Evolutionary conservation across 2,797 vertebrate species (phyloP), one percentile per base, ranked within the genome.

Genomic region (Myripristis murdjan): DNA sequence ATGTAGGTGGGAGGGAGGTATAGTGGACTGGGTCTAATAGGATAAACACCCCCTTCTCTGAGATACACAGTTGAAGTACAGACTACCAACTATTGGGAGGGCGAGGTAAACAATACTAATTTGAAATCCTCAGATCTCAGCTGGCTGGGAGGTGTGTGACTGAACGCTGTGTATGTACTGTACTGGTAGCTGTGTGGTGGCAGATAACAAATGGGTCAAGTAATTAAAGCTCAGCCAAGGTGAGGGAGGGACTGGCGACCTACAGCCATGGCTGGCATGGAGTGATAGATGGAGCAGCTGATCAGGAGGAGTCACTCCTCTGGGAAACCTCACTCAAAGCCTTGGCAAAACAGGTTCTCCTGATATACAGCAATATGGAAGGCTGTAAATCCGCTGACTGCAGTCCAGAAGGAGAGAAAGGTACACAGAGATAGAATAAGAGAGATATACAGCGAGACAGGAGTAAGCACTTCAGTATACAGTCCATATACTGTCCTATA

Each of bases 271-370:
- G 49, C 41, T 62, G 57, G 65, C 57, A 73, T 12, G 61, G 28
- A 35, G 49, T 75, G 54, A 82, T 64, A 64, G 73, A 72, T 70
- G 33, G 60, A 76, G 55, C 64, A 63, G 52, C 14, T 70, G 61
- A 79, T 66, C 37, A 48, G 59, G 61, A 82, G 44, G 49, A 75
- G 64, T 54, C 6, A n/a, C 11, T 81, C 89, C 75, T 55, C 56
- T 47, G 77, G 80, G 80, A 68, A 35, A 66, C 33, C 31, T 83
- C 41, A 60, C 57, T 86, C 65, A 75, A 26, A 16, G 37, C 22
- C 58, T 57, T 64, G 57, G 57, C 57, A 68, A 53, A 48, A 0
- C 15, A 51, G 53, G 31, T 71, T 51, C 23, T 58, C 44, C 41
- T 65, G 56, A 65, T 58, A 37, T 72, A 53, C 24, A 63, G 51